A percentile compares a stretch with the other conserved stretches of the same genome.
Conservation (phyloP, 1,140 invertebrate genomes). For the Conus ventricosus region DNA sequence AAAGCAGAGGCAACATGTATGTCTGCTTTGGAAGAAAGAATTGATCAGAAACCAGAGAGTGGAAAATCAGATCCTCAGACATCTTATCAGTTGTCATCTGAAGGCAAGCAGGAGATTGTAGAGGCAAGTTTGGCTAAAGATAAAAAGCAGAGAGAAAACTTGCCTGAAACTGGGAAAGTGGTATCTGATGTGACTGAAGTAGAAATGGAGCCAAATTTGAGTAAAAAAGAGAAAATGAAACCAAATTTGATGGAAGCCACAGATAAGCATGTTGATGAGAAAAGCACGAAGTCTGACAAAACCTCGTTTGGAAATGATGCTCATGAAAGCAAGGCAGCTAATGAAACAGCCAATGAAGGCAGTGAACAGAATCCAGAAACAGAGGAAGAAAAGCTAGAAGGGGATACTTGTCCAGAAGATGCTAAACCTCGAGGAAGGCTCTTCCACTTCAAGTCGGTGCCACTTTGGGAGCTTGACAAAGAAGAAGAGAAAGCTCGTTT, state of each 20-base stretch:
- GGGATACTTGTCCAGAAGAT: neutral
- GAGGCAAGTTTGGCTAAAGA: too few relatives aligned
- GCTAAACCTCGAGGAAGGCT: conserved; percentile 20
- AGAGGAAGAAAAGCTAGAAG: neutral
- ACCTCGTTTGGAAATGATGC: too few relatives aligned
- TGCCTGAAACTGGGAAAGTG: too few relatives aligned
- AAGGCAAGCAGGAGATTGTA: neutral
- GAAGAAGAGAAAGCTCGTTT: conserved; percentile 10
- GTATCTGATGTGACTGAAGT: too few relatives aligned
- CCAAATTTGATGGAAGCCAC: too few relatives aligned
- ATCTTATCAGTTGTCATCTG: neutral
- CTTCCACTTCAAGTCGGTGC: conserved; percentile 25
- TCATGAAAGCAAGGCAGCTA: too few relatives aligned
- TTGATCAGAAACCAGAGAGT: neutral
- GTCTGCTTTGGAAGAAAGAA: neutral
- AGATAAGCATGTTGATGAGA: too few relatives aligned
- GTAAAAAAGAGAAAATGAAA: too few relatives aligned
- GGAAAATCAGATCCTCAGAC: neutral
- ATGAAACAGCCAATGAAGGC: too few relatives aligned
- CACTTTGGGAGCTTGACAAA: conserved; percentile 35
- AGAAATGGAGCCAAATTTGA: too few relatives aligned
- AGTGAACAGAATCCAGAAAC: neutral
- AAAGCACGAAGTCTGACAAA: too few relatives aligned
- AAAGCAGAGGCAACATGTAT: neutral
- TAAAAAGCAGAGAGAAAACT: too few relatives aligned